Evolutionary conservation across 2,888 invertebrate genomes (phyloP).

Genomic region (Hirtodrosophila trivittata): DNA sequence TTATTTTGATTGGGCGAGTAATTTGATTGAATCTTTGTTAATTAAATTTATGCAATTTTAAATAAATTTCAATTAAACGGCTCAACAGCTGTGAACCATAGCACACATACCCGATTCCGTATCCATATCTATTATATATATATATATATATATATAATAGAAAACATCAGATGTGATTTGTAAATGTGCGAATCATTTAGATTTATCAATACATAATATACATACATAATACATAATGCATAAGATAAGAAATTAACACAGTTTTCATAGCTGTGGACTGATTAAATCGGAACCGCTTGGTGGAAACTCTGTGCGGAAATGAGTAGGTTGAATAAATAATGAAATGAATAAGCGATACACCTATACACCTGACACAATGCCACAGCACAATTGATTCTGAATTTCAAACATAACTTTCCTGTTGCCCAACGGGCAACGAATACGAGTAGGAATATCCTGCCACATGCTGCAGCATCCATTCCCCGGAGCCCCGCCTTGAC

Average conservation of each 20-base stretch:
- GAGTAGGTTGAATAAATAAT: constrained; percentile 1
- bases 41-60: constrained; percentile 46
- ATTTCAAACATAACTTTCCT: constrained; percentile 13
- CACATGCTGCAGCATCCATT: constrained; percentile 17
- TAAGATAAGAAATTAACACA: constrained; percentile 39
- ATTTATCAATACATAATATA: neutral
- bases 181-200: constrained; percentile 4
- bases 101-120: neutral
- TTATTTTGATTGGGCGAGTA: constrained; percentile 40
- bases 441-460: constrained; percentile 16
- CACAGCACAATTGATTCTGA: constrained; percentile 24
- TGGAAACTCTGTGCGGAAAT: constrained; percentile 4
- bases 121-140: neutral
- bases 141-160: neutral
- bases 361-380: constrained; percentile 29
- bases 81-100: constrained; percentile 39
- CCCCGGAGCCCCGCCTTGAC: constrained; percentile 8
- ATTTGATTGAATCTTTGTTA: constrained; percentile 50
- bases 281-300: constrained; percentile 23
- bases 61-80: constrained; percentile 63
- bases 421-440: constrained; percentile 10
- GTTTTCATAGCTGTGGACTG: constrained; percentile 29
- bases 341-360: constrained; percentile 4
- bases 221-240: neutral
- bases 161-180: constrained; percentile 25